A percentile compares a stretch with the other conserved stretches of the same genome.
Evolutionary conservation across 2,888 invertebrate genomes (phyloP).

Genomic region (Icerya purchasi): DNA sequence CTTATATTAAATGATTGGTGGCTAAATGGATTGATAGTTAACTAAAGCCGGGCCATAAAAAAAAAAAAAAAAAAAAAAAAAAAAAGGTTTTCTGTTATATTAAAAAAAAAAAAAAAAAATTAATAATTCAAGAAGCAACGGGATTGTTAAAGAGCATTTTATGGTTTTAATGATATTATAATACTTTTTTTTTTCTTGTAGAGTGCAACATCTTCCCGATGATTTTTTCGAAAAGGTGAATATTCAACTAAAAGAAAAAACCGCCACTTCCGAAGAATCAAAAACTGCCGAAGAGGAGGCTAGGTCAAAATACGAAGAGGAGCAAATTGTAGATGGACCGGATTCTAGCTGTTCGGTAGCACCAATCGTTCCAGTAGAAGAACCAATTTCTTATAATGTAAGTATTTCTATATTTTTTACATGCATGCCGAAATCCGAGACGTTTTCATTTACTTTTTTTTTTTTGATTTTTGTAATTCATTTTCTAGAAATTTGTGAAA

Average conservation of each 20-base stretch:
- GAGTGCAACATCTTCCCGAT: constrained; percentile 60
- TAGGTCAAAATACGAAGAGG: constrained; percentile 19
- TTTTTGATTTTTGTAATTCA: neutral
- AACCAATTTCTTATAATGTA: constrained; percentile 8
- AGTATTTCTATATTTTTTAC: constrained; percentile 8
- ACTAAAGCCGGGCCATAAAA: too few species aligned
- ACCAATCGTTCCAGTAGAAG: constrained; percentile 5
- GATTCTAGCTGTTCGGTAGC: constrained; percentile 13
- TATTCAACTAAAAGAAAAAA: constrained; percentile 31
- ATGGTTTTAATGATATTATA: too few species aligned
- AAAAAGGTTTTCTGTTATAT: too few species aligned
- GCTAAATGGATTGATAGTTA: too few species aligned
- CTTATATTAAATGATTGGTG: too few species aligned
- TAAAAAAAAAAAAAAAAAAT: too few species aligned
- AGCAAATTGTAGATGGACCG: constrained; percentile 14
- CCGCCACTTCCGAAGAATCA: constrained; percentile 20
- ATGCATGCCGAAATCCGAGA: neutral
- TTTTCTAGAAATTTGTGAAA: too few species aligned
- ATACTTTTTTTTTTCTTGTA: too few species aligned
- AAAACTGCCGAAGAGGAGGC: constrained; percentile 25
- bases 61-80: too few species aligned
- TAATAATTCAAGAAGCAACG: too few species aligned
- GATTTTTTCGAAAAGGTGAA: constrained; percentile 70
- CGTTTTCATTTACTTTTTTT: neutral
- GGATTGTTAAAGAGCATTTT: too few species aligned